Percentiles rank a stretch among this genome's conserved stretches.
These are phyloP conservation scores for Therioaphis trifolii DNA, from an alignment of 2,888 invertebrate genomes.

Conservation along the genomic window DNA sequence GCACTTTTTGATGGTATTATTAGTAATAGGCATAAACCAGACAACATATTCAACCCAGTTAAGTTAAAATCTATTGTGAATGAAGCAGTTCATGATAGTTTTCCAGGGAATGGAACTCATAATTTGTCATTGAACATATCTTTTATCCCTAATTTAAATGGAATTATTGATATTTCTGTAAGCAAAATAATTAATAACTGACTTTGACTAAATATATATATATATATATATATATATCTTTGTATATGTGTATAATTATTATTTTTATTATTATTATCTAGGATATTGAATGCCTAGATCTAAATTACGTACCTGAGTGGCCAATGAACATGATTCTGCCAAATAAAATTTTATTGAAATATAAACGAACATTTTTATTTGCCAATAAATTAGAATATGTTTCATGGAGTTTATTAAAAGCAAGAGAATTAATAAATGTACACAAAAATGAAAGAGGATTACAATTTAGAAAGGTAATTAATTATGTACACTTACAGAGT, in stretches of 20 bases:
- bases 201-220: neutral
- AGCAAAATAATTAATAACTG: slow-evolving; percentile 22
- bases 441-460: slow-evolving; percentile 46
- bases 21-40: slow-evolving; percentile 21
- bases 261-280: slow-evolving; percentile 22
- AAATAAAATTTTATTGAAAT: slow-evolving; percentile 51
- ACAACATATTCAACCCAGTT: slow-evolving; percentile 35
- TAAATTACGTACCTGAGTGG: slow-evolving; percentile 35
- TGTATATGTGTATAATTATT: too few species aligned
- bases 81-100: slow-evolving; percentile 52
- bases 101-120: slow-evolving; percentile 1
- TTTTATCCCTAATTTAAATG: slow-evolving; percentile 16
- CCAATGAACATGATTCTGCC: slow-evolving; percentile 50
- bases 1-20: slow-evolving; percentile 31
- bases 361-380: slow-evolving; percentile 48
- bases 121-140: slow-evolving; percentile 17
- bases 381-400: slow-evolving; percentile 55
- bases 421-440: slow-evolving; percentile 38
- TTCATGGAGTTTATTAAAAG: slow-evolving; percentile 52
- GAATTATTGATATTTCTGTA: slow-evolving; percentile 47
- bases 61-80: slow-evolving; percentile 37
- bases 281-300: slow-evolving; percentile 55
- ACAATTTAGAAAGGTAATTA: slow-evolving; percentile 46
- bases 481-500: too few species aligned
- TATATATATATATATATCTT: too few species aligned